A percentile compares a stretch with the other conserved stretches of the same genome.
phyloP scores from a whole-genome alignment of 2,888 invertebrate genomes.

The Drosophila greeni region DNA sequence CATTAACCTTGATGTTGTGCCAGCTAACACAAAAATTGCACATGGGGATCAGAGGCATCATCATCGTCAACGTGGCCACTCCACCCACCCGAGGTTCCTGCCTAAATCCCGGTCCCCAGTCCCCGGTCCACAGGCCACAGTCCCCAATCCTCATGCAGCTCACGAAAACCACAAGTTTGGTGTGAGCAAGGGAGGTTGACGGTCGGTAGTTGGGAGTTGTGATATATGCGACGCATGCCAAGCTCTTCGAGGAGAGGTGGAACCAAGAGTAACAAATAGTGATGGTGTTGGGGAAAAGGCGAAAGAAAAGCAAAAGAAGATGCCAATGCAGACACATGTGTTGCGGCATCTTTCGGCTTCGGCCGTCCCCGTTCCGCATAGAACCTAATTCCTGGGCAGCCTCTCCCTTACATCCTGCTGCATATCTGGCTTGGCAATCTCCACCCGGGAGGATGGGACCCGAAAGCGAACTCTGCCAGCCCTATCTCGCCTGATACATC shows the following conservation, averaged over 20 bases:
- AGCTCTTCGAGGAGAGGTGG: conserved; percentile 32
- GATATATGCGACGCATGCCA: conserved; percentile 70
- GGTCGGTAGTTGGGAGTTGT: conserved; percentile 43
- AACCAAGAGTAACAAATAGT: conserved; percentile 55
- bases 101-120: neutral
- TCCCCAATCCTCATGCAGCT: conserved; percentile 44
- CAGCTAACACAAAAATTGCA: conserved; percentile 44
- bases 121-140: neutral
- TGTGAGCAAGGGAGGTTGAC: neutral
- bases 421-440: conserved; percentile 26
- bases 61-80: conserved; percentile 33
- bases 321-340: conserved; percentile 24
- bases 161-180: conserved; percentile 59
- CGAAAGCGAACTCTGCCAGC: conserved; percentile 27
- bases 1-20: conserved; percentile 67
- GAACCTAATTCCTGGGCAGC: conserved; percentile 19
- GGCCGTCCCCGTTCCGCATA: conserved; percentile 6
- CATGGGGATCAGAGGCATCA: conserved; percentile 50
- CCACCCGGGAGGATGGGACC: conserved; percentile 10
- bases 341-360: conserved; percentile 20
- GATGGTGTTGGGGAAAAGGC: conserved; percentile 42
- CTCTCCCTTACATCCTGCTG: conserved; percentile 26
- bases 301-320: conserved; percentile 21
- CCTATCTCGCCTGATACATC: conserved; percentile 66
- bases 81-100: conserved; percentile 19